phyloP scores from a whole-genome alignment of 2,797 vertebrate species.

The Neopelma chrysocephalum region DNA sequence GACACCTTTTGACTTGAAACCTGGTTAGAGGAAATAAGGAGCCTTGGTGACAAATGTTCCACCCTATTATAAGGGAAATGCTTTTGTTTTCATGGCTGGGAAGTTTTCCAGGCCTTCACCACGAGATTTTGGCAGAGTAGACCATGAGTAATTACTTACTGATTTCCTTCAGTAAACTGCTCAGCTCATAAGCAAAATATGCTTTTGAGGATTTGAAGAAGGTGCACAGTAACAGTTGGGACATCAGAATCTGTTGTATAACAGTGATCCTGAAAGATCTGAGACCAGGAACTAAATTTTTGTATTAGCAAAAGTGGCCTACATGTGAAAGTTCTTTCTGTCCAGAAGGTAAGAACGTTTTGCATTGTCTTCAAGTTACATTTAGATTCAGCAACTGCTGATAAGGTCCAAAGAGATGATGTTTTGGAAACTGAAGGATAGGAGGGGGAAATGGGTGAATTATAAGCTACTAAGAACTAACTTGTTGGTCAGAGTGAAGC shows the following conservation, averaged over 20 bases:
- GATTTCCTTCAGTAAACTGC: background rate
- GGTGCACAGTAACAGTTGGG: background rate
- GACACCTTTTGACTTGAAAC: slow-evolving; percentile 36
- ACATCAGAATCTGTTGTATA: background rate
- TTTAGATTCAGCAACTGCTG: background rate
- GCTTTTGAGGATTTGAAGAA: background rate
- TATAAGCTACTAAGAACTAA: background rate
- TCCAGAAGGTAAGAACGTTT: background rate
- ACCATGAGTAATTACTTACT: slow-evolving; percentile 18
- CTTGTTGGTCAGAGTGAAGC: background rate
- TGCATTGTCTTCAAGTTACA: background rate
- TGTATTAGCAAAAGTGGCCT: background rate
- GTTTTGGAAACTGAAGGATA: background rate
- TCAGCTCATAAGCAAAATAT: background rate
- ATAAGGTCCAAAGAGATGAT: background rate
- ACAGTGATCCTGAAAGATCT: background rate
- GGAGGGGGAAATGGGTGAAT: background rate
- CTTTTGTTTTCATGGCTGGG: background rate
- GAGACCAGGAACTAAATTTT: background rate
- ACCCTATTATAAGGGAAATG: background rate
- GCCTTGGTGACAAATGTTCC: slow-evolving; percentile 1
- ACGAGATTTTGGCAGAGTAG: slow-evolving; percentile 11
- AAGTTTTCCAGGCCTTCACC: slow-evolving; percentile 38
- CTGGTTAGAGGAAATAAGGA: slow-evolving; percentile 31
- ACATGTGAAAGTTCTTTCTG: background rate